Evolutionary conservation across 2,888 invertebrate species (phyloP).

Genomic region (Thyatira batis): DNA sequence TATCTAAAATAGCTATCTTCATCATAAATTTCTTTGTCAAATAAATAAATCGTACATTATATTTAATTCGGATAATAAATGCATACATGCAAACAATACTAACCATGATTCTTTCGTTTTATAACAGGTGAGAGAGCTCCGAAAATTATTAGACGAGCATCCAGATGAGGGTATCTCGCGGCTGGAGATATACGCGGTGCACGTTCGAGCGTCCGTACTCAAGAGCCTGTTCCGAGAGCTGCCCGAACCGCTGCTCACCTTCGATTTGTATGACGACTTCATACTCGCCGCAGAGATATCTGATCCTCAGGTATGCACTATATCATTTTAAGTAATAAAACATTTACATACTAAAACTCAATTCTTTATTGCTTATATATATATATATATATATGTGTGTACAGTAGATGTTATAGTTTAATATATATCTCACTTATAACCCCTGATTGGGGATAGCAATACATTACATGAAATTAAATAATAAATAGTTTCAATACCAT

Average conservation of each 20-base stretch:
- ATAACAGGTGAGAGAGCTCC: conserved; percentile 87
- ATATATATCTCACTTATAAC: no score
- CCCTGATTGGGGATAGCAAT: no score
- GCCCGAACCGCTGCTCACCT: conserved; percentile 95
- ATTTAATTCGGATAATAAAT: neutral
- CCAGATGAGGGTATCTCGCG: conserved; percentile 86
- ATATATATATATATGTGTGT: no score
- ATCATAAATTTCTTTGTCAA: no score
- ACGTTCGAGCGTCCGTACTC: conserved; percentile 93
- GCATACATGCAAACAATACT: neutral
- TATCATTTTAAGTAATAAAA: no score
- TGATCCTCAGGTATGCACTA: conserved; percentile 86
- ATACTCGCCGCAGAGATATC: conserved; percentile 93
- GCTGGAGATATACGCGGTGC: conserved; percentile 91
- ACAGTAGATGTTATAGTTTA: no score
- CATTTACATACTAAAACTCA: no score
- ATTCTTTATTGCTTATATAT: neutral
- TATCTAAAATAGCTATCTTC: no score
- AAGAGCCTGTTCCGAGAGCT: conserved; percentile 95
- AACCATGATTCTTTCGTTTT: neutral
- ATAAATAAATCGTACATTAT: neutral
- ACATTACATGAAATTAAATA: no score
- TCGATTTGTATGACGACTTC: conserved; percentile 97
- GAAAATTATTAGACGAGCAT: conserved; percentile 87
- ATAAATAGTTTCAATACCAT: no score